Evolutionary conservation across 2,797 vertebrate species (phyloP), one percentile per base, ranked within the genome.

Genomic region (Chlorospingus semifuscus): DNA sequence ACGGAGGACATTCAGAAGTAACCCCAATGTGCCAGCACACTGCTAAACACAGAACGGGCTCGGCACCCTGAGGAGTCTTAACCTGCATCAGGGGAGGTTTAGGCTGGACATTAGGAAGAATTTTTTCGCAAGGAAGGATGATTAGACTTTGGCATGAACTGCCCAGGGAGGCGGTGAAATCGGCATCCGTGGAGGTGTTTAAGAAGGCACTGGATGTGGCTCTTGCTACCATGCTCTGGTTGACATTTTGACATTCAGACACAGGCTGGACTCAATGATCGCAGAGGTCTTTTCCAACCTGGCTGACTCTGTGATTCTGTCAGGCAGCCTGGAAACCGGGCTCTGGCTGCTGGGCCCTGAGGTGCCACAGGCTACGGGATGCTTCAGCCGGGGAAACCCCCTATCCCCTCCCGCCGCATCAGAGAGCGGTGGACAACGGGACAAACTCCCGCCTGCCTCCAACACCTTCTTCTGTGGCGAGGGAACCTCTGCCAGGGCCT

Each of bases 301-400:
- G 18, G 8, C 3, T 27, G 19, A 37, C 37, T 14, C 29, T 8
- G 27, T 16, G 61, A 27, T 47, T 66, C 46, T 9, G 12, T 50
- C 12, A 36, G 8, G 9, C 16, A 44, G 8, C 6, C 44, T 3
- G 32, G 32, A n/a, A 27, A 20, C 12, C 1, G 18, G 22, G 11
- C 9, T 27, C 15, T 1, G 36, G 14, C 44, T 21, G 41, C 23
- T 2, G 9, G 9, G 24, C 13, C 5, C 56, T 4, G 6, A 23
- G 20, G 6, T 6, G 3, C 15, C 11, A 1, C 0, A 47, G 29
- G 11, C 27, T 10, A 21, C 7, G 2, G 22, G 13, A 3, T 8
- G 3, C 37, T 36, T 34, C 49, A 12, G 22, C 8, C 1, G 2
- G 13, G 22, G 14, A 41, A 34, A 11, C 3, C 14, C 4, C 15